Conservation (phyloP, 2,113 vertebrate genomes). For the Silurus glanis region DNA sequence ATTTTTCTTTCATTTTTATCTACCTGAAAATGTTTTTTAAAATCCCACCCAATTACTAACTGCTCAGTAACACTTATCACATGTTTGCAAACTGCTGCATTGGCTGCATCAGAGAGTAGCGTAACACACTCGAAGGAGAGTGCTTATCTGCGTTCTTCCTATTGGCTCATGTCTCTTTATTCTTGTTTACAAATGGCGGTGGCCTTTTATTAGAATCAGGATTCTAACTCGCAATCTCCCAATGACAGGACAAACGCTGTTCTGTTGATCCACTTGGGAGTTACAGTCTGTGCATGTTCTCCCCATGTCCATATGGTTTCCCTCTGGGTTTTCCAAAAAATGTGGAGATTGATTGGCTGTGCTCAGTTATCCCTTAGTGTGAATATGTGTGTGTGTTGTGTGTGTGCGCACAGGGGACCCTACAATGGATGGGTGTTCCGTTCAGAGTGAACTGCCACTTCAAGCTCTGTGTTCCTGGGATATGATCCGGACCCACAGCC, state of each 20-base stretch:
- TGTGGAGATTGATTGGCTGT: not conserved
- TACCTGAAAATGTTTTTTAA: not conserved
- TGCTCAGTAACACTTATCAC: not conserved
- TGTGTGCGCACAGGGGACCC: not conserved
- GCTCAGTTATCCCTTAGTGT: not conserved
- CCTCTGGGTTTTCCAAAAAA: not conserved
- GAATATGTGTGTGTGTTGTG: not conserved
- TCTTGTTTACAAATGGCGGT: not conserved
- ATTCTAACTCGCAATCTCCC: not conserved
- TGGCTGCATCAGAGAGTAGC: not conserved
- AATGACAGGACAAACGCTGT: not conserved
- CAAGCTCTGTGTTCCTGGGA: not conserved
- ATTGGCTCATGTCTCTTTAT: not conserved
- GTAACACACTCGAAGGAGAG: not conserved
- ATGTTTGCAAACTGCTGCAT: not conserved
- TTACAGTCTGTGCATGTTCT: not conserved
- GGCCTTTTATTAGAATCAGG: not conserved
- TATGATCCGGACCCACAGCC: not conserved
- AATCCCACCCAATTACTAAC: not conserved
- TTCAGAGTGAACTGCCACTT: not conserved
- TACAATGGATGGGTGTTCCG: not conserved
- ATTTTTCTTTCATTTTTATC: not conserved
- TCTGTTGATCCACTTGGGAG: not conserved
- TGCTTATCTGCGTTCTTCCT: not conserved
- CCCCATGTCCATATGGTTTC: not conserved